phyloP scores from a whole-genome alignment of 2,113 vertebrate genomes.

The Puntigrus tetrazona region DNA sequence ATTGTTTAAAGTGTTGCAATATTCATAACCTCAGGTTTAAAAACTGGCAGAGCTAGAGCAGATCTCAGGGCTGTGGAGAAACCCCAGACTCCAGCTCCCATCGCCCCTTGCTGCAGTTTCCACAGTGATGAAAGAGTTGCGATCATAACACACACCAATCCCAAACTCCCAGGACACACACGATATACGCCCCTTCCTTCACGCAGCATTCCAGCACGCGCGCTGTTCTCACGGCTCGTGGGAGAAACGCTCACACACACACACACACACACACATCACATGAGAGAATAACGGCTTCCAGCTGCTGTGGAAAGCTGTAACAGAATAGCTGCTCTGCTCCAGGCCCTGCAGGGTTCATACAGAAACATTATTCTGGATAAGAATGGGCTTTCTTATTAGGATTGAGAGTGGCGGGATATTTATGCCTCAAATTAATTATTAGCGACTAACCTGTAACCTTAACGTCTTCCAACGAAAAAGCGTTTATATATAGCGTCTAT shows the following conservation, averaged over 20 bases:
- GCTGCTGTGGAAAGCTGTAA: conserved; percentile 48
- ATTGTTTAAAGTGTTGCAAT: too few species aligned
- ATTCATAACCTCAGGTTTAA: not conserved
- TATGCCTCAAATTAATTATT: not conserved
- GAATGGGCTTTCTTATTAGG: conserved; percentile 34
- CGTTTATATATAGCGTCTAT: too few species aligned
- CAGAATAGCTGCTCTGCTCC: conserved; percentile 30
- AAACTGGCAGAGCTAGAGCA: conserved; percentile 16
- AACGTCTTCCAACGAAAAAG: too few species aligned
- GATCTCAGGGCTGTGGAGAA: conserved; percentile 22
- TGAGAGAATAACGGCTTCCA: conserved; percentile 51
- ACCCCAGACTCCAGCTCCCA: conserved; percentile 42
- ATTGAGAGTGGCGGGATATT: not conserved
- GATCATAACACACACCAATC: conserved; percentile 25
- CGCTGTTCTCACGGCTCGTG: conserved; percentile 48
- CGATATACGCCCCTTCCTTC: conserved; percentile 17
- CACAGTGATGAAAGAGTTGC: conserved; percentile 37
- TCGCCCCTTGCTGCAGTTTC: conserved; percentile 38
- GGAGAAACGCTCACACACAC: conserved; percentile 31
- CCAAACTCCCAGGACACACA: conserved; percentile 29
- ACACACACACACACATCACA: conserved; percentile 36
- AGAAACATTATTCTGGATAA: conserved; percentile 45
- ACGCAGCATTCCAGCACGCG: conserved; percentile 32
- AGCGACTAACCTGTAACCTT: not conserved
- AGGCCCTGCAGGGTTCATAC: conserved; percentile 39